A percentile compares a stretch with the other conserved stretches of the same genome.
phyloP scores from a whole-genome alignment of 2,888 invertebrate genomes.

The Cenopis cana region DNA sequence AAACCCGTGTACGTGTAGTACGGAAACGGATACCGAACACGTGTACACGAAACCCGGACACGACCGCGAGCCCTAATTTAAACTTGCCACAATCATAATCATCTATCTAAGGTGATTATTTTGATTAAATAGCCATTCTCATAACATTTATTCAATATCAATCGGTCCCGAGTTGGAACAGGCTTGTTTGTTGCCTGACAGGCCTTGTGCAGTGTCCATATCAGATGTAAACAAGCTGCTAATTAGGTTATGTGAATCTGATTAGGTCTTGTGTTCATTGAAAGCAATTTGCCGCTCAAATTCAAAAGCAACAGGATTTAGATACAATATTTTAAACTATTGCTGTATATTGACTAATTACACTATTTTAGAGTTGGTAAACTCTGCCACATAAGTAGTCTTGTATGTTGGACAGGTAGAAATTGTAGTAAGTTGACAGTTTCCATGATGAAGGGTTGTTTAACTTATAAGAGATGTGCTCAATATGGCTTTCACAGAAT shows the following conservation, averaged over 20 bases:
- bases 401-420: background rate
- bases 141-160: slow-evolving; percentile 30
- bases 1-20: too few relatives aligned
- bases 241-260: slow-evolving; percentile 34
- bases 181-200: background rate
- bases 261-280: slow-evolving; percentile 5
- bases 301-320: background rate
- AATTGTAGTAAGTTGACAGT: background rate
- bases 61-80: too few relatives aligned
- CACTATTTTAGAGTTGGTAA: too few relatives aligned
- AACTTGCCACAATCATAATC: background rate
- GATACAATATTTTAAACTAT: background rate
- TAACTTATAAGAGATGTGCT: too few relatives aligned
- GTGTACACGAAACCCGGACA: too few relatives aligned
- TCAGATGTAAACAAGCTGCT: slow-evolving; percentile 34
- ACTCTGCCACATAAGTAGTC: background rate
- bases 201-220: slow-evolving; percentile 12
- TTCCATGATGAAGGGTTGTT: too few relatives aligned
- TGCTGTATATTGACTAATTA: background rate
- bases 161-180: background rate
- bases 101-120: slow-evolving; percentile 11
- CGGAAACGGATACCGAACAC: too few relatives aligned
- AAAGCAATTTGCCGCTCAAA: background rate
- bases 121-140: slow-evolving; percentile 15
- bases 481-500: too few relatives aligned